Conservation (phyloP, 2,797 vertebrate species). For the Pseudotriccus pelzelni region DNA sequence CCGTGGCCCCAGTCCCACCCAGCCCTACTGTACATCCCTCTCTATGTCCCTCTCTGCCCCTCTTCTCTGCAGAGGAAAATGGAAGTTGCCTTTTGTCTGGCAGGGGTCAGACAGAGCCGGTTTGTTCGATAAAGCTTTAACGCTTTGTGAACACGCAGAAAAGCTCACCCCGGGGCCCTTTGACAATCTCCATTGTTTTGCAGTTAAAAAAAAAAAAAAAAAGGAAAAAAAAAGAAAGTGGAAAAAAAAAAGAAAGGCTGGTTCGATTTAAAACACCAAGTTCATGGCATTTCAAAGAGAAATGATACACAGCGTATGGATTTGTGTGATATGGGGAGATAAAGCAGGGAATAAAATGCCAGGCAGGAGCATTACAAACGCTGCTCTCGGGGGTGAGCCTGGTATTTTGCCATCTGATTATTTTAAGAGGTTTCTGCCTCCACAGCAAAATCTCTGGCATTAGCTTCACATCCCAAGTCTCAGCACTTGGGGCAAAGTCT, state of each 20-base stretch:
- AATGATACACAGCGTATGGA: constrained; percentile 44
- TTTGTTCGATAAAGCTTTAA: constrained; percentile 81
- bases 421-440: constrained; percentile 41
- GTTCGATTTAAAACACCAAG: constrained; percentile 78
- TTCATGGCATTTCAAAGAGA: constrained; percentile 78
- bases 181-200: constrained; percentile 75
- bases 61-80: constrained; percentile 34
- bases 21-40: neutral
- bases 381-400: constrained; percentile 53
- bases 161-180: constrained; percentile 71
- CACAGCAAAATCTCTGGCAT: constrained; percentile 33
- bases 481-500: neutral
- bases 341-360: constrained; percentile 47
- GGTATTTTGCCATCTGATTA: constrained; percentile 66
- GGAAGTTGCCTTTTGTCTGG: constrained; percentile 81
- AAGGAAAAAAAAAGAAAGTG: neutral
- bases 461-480: neutral
- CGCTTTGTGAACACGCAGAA: constrained; percentile 80
- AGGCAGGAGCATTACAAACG: neutral
- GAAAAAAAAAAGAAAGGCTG: neutral
- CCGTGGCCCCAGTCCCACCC: fast-evolving
- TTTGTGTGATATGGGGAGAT: constrained; percentile 39
- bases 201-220: neutral
- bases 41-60: neutral
- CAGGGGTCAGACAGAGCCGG: constrained; percentile 77